Evolutionary conservation across 2,797 vertebrate species (phyloP).

Genomic region (Micropoecilia bifurca): DNA sequence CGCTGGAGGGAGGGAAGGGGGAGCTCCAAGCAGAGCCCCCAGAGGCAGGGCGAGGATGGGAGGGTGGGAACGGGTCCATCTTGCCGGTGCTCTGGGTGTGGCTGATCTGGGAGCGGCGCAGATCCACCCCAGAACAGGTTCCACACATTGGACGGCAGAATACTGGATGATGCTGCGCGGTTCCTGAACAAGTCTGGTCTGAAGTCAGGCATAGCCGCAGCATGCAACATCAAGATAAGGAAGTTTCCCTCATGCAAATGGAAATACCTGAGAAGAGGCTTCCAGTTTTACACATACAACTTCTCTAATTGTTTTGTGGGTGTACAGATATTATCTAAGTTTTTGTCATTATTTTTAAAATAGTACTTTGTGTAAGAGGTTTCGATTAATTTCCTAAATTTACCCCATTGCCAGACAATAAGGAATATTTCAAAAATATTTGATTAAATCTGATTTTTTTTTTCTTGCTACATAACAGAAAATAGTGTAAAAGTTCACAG

Average conservation of each 20-base stretch:
- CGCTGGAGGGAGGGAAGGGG: constrained; percentile 34
- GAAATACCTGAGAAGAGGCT: background rate
- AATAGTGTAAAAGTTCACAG: background rate
- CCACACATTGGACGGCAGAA: constrained; percentile 43
- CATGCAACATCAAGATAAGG: background rate
- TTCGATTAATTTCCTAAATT: background rate
- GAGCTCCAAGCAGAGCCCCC: constrained; percentile 56
- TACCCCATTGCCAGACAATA: background rate
- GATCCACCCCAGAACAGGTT: constrained; percentile 18
- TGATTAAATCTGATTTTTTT: background rate
- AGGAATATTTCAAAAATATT: background rate
- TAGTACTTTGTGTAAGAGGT: background rate
- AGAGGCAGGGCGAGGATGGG: constrained; percentile 39
- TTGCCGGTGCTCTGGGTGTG: constrained; percentile 59
- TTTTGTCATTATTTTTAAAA: background rate
- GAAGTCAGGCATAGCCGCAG: background rate
- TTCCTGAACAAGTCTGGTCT: background rate
- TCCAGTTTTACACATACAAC: background rate
- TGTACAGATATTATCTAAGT: background rate
- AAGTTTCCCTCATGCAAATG: background rate
- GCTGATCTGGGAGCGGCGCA: constrained; percentile 53
- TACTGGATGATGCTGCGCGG: constrained; percentile 14
- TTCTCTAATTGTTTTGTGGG: background rate
- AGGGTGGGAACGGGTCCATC: constrained; percentile 47
- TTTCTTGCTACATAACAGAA: background rate